phyloP scores from a whole-genome alignment of 2,888 invertebrate species.

The Synergus umbraculus region DNA sequence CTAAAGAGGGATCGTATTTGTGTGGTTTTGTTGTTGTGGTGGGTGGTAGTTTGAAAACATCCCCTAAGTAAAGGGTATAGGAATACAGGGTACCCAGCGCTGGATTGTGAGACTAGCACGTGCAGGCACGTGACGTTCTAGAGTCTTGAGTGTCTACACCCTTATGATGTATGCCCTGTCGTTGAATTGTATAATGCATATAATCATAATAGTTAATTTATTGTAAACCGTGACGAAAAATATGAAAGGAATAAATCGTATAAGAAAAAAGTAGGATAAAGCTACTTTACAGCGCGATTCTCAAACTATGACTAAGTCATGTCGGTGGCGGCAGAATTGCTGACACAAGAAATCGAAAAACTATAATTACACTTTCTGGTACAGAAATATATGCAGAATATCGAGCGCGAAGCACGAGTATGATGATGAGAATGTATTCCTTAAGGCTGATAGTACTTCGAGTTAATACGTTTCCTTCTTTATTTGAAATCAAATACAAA shows the following conservation, averaged over 20 bases:
- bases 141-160: slow-evolving; percentile 52
- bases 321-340: neutral
- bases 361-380: neutral
- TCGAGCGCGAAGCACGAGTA: neutral
- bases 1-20: slow-evolving; percentile 65
- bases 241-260: neutral
- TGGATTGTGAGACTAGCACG: slow-evolving; percentile 63
- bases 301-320: neutral
- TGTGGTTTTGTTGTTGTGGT: slow-evolving; percentile 71
- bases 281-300: no score
- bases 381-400: neutral
- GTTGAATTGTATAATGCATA: slow-evolving; percentile 51
- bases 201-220: neutral
- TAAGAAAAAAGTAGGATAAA: neutral
- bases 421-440: no score
- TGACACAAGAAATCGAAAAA: neutral
- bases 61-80: slow-evolving; percentile 52
- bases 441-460: no score
- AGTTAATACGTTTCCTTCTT: no score
- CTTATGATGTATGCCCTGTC: slow-evolving; percentile 73
- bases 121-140: slow-evolving; percentile 69
- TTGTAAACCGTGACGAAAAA: neutral
- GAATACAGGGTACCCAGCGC: slow-evolving; percentile 50
- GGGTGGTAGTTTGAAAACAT: slow-evolving; percentile 65
- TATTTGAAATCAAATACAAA: no score